These are phyloP conservation scores for Strigamia transsilvanica DNA, from an alignment of 2,888 invertebrate species.

Conservation along the genomic window DNA sequence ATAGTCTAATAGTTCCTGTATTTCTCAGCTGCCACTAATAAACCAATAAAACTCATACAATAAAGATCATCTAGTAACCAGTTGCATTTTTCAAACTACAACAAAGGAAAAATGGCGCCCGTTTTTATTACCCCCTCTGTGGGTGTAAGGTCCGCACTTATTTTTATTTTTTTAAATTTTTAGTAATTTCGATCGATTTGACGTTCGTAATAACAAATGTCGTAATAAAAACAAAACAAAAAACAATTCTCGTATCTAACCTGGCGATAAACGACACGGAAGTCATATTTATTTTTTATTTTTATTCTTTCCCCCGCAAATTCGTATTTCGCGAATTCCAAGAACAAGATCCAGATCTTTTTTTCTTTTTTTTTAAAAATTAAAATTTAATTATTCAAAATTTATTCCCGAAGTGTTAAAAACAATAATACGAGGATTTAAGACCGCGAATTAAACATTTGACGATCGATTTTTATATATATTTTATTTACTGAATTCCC, in stretches of 20 bases:
- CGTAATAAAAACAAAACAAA: too few species aligned
- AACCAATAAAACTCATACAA: neutral
- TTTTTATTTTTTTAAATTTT: too few species aligned
- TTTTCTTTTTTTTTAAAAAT: too few species aligned
- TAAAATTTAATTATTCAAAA: too few species aligned
- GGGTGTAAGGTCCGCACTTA: neutral
- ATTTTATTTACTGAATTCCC: neutral
- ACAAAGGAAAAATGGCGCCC: neutral
- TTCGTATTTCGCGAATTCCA: neutral
- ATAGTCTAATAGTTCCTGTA: constrained; percentile 39
- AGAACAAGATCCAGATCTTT: neutral
- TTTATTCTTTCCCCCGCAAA: neutral
- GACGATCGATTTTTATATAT: neutral
- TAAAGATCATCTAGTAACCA: constrained; percentile 7
- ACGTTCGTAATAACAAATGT: too few species aligned
- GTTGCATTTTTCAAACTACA: neutral
- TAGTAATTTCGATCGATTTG: too few species aligned
- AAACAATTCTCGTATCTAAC: too few species aligned
- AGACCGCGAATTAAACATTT: too few species aligned
- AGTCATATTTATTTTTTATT: too few species aligned
- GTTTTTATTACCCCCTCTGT: neutral
- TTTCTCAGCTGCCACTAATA: neutral
- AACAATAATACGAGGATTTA: too few species aligned
- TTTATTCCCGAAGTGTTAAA: too few species aligned
- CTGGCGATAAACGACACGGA: too few species aligned